Percentiles rank a stretch among this genome's conserved stretches.
Conservation (phyloP, 2,888 invertebrate genomes). For the Drosophila barbarae region DNA sequence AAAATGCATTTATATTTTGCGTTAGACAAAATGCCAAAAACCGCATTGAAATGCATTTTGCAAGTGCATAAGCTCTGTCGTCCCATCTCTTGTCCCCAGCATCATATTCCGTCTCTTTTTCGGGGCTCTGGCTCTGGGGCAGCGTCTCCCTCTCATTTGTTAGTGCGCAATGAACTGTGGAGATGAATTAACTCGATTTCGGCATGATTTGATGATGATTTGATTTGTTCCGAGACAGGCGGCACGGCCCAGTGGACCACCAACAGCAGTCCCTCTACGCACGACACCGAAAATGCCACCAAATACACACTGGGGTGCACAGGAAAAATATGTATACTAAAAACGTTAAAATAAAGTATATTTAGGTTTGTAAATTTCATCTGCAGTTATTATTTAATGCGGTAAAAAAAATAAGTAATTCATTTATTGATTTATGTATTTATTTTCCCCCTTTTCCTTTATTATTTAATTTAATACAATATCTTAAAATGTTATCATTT, state of each 20-base stretch:
- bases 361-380: background rate
- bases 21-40: constrained; percentile 62
- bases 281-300: background rate
- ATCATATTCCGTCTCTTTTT: constrained; percentile 1
- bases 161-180: constrained; percentile 60
- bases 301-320: constrained; percentile 1
- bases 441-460: background rate
- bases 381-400: background rate
- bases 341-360: background rate
- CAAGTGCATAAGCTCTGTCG: constrained; percentile 38
- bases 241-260: constrained; percentile 39
- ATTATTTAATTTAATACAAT: too few species aligned
- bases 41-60: constrained; percentile 55
- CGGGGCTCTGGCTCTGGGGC: background rate
- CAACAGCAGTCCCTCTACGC: constrained; percentile 4
- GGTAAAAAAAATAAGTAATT: too few species aligned
- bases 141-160: constrained; percentile 28
- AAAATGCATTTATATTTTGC: constrained; percentile 66
- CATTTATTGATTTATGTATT: background rate
- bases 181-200: constrained; percentile 66
- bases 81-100: background rate
- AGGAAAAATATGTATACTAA: background rate
- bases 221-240: constrained; percentile 53
- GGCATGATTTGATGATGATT: constrained; percentile 71
- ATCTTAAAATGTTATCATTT: too few species aligned